Conservation (phyloP, 2,113 vertebrate species). For the Rhinoptilus africanus region DNA sequence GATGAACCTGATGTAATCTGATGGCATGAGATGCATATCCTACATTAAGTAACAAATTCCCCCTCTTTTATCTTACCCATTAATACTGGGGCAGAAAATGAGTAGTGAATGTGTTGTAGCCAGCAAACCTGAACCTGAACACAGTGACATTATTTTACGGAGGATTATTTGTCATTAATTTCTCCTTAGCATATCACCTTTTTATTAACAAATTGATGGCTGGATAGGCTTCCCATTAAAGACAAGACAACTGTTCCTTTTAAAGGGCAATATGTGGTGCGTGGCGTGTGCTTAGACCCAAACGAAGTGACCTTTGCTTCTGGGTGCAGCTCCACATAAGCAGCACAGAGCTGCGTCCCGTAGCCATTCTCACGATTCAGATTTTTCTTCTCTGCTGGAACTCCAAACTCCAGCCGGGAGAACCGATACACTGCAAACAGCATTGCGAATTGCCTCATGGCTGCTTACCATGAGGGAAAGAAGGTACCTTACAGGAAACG, state of each 20-base stretch:
- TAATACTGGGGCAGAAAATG: constrained; percentile 48
- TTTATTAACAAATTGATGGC: constrained; percentile 53
- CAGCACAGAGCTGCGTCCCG: neutral
- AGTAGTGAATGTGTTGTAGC: constrained; percentile 21
- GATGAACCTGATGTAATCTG: constrained; percentile 66
- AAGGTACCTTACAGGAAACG: neutral
- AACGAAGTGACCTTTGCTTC: neutral
- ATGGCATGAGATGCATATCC: constrained; percentile 52
- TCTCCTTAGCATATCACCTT: constrained; percentile 28
- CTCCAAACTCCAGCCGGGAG: neutral
- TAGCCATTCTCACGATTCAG: neutral
- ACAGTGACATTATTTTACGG: neutral
- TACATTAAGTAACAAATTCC: constrained; percentile 41
- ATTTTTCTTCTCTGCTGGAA: neutral
- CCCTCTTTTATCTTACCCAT: constrained; percentile 12
- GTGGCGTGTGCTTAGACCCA: neutral
- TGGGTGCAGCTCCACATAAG: neutral
- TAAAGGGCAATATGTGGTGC: neutral
- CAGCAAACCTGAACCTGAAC: constrained; percentile 38
- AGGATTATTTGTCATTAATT: constrained; percentile 33
- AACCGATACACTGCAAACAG: fast-evolving
- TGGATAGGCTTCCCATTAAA: constrained; percentile 17
- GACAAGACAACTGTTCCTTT: neutral
- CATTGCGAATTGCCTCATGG: neutral
- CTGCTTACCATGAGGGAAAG: neutral